Percentiles rank a stretch among this genome's conserved stretches.
Conservation (phyloP, 2,888 invertebrate species). For the Dendrolimus houi region DNA sequence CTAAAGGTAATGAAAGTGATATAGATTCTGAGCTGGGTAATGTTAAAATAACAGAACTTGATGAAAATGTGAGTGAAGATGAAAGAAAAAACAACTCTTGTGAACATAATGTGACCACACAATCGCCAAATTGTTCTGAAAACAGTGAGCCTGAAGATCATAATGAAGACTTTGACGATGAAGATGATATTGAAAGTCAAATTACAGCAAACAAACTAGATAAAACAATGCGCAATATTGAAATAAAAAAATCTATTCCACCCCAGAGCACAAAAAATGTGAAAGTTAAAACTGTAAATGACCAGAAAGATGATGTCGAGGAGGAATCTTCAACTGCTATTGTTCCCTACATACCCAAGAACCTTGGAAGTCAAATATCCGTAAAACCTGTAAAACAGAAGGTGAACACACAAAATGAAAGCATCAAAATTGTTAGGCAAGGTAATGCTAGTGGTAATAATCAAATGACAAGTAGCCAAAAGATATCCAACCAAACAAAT, state of each 20-base stretch:
- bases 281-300: too few relatives aligned
- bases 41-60: conserved; percentile 50
- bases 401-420: conserved; percentile 6
- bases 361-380: conserved; percentile 25
- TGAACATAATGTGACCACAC: conserved; percentile 28
- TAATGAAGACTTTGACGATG: conserved; percentile 23
- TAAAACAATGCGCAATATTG: conserved; percentile 15
- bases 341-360: conserved; percentile 16
- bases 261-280: too few relatives aligned
- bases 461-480: conserved; percentile 30
- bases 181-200: conserved; percentile 34
- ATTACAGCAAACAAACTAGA: conserved; percentile 26
- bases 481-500: conserved; percentile 40
- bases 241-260: too few relatives aligned
- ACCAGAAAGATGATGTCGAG: not conserved
- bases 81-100: conserved; percentile 14
- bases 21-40: conserved; percentile 30
- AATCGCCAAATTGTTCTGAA: conserved; percentile 38
- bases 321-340: conserved; percentile 7
- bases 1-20: conserved; percentile 26
- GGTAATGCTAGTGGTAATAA: conserved; percentile 9
- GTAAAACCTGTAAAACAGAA: conserved; percentile 30
- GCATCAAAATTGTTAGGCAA: conserved; percentile 10
- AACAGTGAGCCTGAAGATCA: conserved; percentile 32
- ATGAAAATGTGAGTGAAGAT: conserved; percentile 24